Base-by-base conservation (phyloP, 2,888 invertebrate species). In the Cephus pulcher region DNA sequence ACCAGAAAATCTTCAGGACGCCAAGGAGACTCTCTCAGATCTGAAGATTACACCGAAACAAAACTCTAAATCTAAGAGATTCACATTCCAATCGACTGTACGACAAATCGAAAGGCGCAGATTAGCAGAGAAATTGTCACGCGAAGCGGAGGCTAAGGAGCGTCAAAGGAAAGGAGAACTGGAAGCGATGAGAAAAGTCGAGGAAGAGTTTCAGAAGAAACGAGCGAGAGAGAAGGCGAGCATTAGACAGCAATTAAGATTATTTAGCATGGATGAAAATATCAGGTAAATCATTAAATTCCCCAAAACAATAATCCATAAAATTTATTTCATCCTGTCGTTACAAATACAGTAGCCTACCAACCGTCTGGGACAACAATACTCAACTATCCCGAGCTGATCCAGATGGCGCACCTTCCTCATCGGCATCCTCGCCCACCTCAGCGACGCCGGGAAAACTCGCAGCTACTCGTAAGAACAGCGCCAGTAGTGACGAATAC, bases 121-220 rank as follows among this genome's bases (percentile, higher is more conserved):
- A 76, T 91, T 97, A 75, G 95, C 96, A 0, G 96, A 96, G 87
- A 95, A 95, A 90, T 92, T 96, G 79, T 95, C 96, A 32, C 94
- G 94, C 82, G 96, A 96, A 88, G 96, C 96, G 0, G 96, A 96
- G 87, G 93, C 94, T 77, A 96, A 95, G 91, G 96, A 97, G 90
- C 94, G 95, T 77, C 95, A 96, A 91, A 92, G 96, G 76, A 93
- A 95, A 78, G 94, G 95, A 80, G 97, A 97, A 90, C 93, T 96
- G 86, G 96, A 97, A 91, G 96, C 96, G 82, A 96, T 97, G 95
- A 94, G 95, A 86, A 94, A 95, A 88, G 97, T 97, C 4, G 97
- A 97, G 89, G 97, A 97, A 89, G 97, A 97, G 90, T 97, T 97
- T 91, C 97, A 97, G 90, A 93, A 95, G 82, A 97, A 97, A 91